Conservation (phyloP, 2,888 invertebrate genomes). For the Conomelus anceps region DNA sequence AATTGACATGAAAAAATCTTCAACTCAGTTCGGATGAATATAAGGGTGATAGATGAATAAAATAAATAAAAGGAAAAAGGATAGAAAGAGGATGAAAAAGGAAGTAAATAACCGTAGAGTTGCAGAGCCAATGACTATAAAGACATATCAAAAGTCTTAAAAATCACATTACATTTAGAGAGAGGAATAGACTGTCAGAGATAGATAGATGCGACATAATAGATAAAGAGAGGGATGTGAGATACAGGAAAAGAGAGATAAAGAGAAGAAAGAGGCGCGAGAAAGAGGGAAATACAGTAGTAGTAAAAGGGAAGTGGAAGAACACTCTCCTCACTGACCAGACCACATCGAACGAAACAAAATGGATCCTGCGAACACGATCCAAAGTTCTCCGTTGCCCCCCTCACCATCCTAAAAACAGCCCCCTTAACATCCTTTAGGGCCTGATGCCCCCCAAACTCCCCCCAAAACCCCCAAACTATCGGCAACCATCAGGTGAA, state of each 20-base stretch:
- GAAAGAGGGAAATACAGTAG: not conserved
- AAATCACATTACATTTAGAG: too few species aligned
- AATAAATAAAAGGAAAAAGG: too few species aligned
- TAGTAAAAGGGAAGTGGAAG: not conserved
- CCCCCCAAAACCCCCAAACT: not conserved
- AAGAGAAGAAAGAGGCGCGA: not conserved
- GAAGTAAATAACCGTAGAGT: too few species aligned
- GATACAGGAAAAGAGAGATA: not conserved
- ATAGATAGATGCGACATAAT: too few species aligned
- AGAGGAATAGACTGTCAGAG: too few species aligned
- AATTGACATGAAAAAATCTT: too few species aligned
- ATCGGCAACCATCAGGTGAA: not conserved
- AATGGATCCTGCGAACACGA: not conserved
- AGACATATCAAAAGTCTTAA: too few species aligned
- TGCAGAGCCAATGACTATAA: too few species aligned
- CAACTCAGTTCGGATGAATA: too few species aligned
- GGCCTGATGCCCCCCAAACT: not conserved
- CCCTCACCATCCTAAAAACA: not conserved
- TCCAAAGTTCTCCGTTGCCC: not conserved
- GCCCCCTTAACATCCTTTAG: not conserved
- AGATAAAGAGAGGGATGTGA: not conserved
- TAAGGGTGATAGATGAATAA: too few species aligned
- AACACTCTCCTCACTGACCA: not conserved
- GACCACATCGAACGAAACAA: not conserved
- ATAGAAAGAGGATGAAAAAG: too few species aligned